Evolutionary conservation across 2,113 vertebrate species (phyloP).

Genomic region (Stegostoma tigrinum): DNA sequence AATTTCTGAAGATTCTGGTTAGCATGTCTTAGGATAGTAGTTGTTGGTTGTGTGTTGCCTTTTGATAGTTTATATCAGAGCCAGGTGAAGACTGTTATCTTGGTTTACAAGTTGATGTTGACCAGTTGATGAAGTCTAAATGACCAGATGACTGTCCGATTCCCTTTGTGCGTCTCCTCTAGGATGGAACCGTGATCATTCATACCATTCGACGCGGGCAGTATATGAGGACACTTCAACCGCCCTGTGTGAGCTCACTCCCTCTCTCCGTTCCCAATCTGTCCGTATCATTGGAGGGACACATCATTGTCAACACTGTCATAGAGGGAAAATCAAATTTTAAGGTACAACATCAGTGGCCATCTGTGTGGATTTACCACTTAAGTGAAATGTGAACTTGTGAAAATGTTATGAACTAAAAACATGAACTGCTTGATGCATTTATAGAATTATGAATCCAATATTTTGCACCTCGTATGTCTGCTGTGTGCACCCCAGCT

Average conservation of each 20-base stretch:
- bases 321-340: constrained; percentile 80
- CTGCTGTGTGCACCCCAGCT: background rate
- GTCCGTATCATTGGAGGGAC: constrained; percentile 87
- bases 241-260: constrained; percentile 80
- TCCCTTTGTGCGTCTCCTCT: constrained; percentile 35
- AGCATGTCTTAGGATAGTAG: too few species aligned
- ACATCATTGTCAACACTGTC: constrained; percentile 80
- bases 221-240: constrained; percentile 79
- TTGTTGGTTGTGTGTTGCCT: background rate
- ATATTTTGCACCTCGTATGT: background rate
- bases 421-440: background rate
- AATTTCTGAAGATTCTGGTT: too few species aligned
- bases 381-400: background rate
- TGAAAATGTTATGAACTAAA: background rate
- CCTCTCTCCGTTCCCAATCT: constrained; percentile 74
- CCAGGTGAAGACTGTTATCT: background rate
- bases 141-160: background rate
- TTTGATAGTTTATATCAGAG: background rate
- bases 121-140: background rate
- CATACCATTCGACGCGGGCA: constrained; percentile 79
- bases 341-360: constrained; percentile 61
- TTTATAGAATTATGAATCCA: background rate
- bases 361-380: background rate
- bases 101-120: background rate
- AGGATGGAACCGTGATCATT: constrained; percentile 90